phyloP scores from a whole-genome alignment of 2,797 vertebrate genomes.

The Channallabes apus region DNA sequence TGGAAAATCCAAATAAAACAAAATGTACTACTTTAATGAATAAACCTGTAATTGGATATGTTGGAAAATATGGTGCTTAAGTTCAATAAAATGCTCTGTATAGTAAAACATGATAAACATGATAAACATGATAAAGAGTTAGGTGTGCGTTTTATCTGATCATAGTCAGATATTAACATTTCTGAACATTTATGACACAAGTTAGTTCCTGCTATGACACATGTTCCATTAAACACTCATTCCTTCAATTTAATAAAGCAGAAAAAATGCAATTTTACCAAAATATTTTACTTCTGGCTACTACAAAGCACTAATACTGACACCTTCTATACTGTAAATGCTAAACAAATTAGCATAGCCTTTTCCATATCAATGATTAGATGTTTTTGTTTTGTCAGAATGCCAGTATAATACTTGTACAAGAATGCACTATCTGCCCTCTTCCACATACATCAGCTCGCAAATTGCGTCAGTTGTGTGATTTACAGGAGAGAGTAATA shows the following conservation, averaged over 20 bases:
- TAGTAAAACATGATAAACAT: neutral
- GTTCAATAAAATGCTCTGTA: neutral
- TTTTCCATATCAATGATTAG: neutral
- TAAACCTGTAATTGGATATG: neutral
- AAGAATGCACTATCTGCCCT: neutral
- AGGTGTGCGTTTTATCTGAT: neutral
- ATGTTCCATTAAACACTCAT: neutral
- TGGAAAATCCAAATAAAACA: no score
- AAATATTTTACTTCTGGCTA: neutral
- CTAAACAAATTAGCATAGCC: neutral
- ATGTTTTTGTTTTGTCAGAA: neutral
- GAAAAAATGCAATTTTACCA: neutral
- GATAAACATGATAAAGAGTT: neutral
- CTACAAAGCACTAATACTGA: neutral
- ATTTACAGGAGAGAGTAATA: neutral
- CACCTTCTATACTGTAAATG: neutral
- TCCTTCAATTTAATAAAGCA: neutral
- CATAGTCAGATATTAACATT: no score
- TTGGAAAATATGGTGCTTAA: neutral
- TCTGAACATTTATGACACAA: no score
- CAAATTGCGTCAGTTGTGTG: neutral
- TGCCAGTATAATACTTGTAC: neutral
- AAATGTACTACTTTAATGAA: neutral
- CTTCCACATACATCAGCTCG: neutral
- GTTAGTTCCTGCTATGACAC: no score